A percentile compares a stretch with the other conserved stretches of the same genome.
These are phyloP conservation scores for Hippocampus kuda DNA, from an alignment of 2,797 vertebrate species.

Conservation along the genomic window DNA sequence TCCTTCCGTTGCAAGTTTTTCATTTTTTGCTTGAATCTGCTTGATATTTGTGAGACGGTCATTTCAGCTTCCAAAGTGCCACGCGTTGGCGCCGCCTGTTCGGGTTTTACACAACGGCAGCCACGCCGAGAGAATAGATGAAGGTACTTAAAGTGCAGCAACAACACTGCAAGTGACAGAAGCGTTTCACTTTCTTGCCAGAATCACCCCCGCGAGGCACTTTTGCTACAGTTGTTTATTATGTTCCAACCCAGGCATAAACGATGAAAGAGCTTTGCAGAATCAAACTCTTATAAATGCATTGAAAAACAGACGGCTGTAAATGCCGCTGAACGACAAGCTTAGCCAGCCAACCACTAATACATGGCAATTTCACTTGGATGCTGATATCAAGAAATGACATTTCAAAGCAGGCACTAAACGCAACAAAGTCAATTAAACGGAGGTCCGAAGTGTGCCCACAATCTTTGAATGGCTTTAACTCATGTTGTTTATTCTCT, in stretches of 20 bases:
- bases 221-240: conserved; percentile 98
- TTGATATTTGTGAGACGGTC: conserved; percentile 48
- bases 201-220: conserved; percentile 93
- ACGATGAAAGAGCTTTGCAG: conserved; percentile 98
- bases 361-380: conserved; percentile 72
- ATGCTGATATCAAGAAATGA: conserved; percentile 77
- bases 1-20: too few species aligned
- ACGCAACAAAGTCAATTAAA: conserved; percentile 67
- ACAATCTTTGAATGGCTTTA: conserved; percentile 47
- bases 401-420: conserved; percentile 72
- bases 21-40: too few species aligned
- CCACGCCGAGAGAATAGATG: conserved; percentile 78
- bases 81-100: conserved; percentile 70
- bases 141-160: conserved; percentile 79
- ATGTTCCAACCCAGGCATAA: conserved; percentile 92
- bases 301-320: conserved; percentile 98
- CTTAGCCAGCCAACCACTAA: conserved; percentile 74
- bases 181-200: conserved; percentile 92
- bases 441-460: conserved; percentile 58
- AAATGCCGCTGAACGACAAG: conserved; percentile 98
- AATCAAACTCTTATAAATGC: conserved; percentile 99
- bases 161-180: conserved; percentile 88
- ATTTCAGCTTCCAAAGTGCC: conserved; percentile 54
- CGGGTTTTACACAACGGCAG: conserved; percentile 72
- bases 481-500: conserved; percentile 62